Conservation (phyloP, 2,797 vertebrate genomes). For the Melanitta fusca region DNA sequence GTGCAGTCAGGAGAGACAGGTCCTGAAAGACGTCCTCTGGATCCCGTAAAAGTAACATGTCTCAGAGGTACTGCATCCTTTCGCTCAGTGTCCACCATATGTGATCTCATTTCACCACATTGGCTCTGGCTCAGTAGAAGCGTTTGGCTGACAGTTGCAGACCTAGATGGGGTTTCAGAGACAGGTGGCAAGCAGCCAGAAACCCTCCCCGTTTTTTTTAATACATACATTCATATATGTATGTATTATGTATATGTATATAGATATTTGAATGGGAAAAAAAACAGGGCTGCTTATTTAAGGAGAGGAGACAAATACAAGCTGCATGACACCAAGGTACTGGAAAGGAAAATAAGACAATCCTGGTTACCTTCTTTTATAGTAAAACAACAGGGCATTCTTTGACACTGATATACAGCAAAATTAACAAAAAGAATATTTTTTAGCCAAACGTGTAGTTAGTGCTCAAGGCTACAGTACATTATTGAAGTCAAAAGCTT, state of each 20-base stretch:
- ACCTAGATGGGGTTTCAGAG: constrained; percentile 56
- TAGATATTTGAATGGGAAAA: not conserved
- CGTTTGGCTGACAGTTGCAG: constrained; percentile 61
- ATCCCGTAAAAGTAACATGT: constrained; percentile 99
- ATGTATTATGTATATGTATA: not conserved
- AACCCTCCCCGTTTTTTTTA: not conserved
- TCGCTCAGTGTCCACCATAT: constrained; percentile 82
- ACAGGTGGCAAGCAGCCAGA: constrained; percentile 32
- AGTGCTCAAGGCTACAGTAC: not conserved
- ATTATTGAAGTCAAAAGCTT: not conserved
- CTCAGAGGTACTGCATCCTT: constrained; percentile 95
- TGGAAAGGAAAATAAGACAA: not conserved
- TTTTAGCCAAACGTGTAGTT: not conserved
- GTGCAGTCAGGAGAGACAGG: constrained; percentile 96
- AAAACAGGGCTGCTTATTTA: not conserved
- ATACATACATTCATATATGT: not conserved
- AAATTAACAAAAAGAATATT: not conserved
- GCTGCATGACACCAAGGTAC: not conserved
- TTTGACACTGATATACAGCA: not conserved
- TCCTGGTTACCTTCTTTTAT: not conserved
- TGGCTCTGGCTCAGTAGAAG: constrained; percentile 78
- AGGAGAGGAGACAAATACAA: not conserved
- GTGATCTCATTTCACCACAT: constrained; percentile 85
- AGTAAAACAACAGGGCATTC: not conserved
- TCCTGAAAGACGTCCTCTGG: constrained; percentile 96